These are phyloP conservation scores for Chelonus formosanus DNA, from an alignment of 2,888 invertebrate species.

Conservation along the genomic window DNA sequence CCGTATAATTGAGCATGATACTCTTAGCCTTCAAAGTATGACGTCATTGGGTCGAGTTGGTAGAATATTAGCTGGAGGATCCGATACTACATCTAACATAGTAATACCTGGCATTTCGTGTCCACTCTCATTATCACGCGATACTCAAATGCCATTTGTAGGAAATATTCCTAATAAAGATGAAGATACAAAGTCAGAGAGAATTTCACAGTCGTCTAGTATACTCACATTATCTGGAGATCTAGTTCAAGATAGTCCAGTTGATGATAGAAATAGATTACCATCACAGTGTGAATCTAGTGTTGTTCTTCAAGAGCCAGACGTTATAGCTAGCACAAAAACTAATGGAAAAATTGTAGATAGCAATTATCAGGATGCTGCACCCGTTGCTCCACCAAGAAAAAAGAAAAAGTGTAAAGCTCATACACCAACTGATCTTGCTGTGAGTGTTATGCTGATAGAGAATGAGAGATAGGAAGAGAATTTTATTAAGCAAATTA, in stretches of 20 bases:
- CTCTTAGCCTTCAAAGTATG: conserved; percentile 87
- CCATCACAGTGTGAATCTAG: conserved; percentile 53
- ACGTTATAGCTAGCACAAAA: conserved; percentile 93
- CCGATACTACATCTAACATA: conserved; percentile 56
- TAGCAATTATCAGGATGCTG: conserved; percentile 47
- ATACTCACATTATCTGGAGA: conserved; percentile 59
- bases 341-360: conserved; percentile 57
- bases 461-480: too few species aligned
- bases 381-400: conserved; percentile 81
- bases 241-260: conserved; percentile 52
- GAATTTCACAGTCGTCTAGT: conserved; percentile 60
- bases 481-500: too few species aligned
- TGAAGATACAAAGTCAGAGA: conserved; percentile 60
- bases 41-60: conserved; percentile 87
- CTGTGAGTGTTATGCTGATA: conserved; percentile 51
- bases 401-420: conserved; percentile 76
- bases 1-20: conserved; percentile 86
- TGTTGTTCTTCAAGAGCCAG: conserved; percentile 78
- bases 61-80: conserved; percentile 76
- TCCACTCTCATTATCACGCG: conserved; percentile 50
- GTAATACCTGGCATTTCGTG: conserved; percentile 49
- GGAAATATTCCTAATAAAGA: conserved; percentile 59
- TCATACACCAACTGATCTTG: conserved; percentile 60
- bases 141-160: conserved; percentile 57
- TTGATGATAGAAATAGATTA: conserved; percentile 51